Percentiles rank a stretch among this genome's conserved stretches.
These are phyloP conservation scores for Onychomys arenicola DNA, from an alignment of 2,797 vertebrate species.

Conservation along the genomic window DNA sequence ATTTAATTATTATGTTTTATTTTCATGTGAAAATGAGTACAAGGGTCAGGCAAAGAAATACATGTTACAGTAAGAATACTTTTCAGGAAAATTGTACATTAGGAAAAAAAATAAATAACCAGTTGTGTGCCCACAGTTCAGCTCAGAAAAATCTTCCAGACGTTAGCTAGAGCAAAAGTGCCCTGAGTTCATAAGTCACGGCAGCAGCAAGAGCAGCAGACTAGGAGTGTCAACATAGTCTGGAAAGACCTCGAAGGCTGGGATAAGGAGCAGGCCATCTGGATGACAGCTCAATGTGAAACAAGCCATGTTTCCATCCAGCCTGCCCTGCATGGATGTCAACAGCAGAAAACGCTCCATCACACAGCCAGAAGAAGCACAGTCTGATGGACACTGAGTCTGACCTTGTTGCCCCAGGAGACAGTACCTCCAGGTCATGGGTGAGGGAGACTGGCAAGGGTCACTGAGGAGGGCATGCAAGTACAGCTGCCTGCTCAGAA, in stretches of 20 bases:
- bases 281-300: conserved; percentile 78
- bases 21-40: conserved; percentile 54
- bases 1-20: conserved; percentile 70
- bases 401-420: conserved; percentile 77
- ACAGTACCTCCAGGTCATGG: conserved; percentile 72
- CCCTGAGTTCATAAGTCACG: not conserved
- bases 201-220: not conserved
- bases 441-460: conserved; percentile 77
- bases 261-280: conserved; percentile 60
- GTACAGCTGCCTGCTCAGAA: conserved; percentile 76
- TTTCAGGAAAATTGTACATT: conserved; percentile 60
- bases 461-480: conserved; percentile 58
- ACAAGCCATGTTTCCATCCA: conserved; percentile 35
- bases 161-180: not conserved
- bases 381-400: conserved; percentile 79
- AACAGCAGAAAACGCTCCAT: conserved; percentile 78
- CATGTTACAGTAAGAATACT: conserved; percentile 1
- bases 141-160: conserved; percentile 46
- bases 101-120: not conserved
- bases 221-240: not conserved
- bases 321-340: conserved; percentile 58
- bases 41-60: conserved; percentile 50
- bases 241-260: not conserved
- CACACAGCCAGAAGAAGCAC: conserved; percentile 66
- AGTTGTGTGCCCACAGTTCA: conserved; percentile 37